Evolutionary conservation across 2,113 vertebrate species (phyloP), one percentile per base, ranked within the genome.

Genomic region (Laterallus jamaicensis): DNA sequence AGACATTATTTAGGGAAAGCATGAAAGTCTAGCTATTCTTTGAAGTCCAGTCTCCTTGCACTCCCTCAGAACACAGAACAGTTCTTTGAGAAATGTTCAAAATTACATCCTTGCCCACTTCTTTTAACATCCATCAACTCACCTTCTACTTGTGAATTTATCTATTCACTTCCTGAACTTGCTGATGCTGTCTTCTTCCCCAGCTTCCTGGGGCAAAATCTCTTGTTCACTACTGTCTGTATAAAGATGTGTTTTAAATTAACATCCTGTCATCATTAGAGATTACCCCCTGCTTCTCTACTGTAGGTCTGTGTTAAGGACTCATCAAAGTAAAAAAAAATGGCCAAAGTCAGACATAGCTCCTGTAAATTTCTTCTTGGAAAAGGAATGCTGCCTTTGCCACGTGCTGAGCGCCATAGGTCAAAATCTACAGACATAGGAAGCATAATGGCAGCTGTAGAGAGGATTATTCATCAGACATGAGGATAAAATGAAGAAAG

Each of bases 341-440:
- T 17, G 4, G 5, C 12, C 76, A 31, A 75, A 70, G 31, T 56
- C 52, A 25, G 35, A 22, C 20, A 63, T 21, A 91, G 19, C 7
- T 59, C 83, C 42, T n/a, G 22, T 49, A 50, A 80, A 64, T 64
- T 82, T 47, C 29, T 31, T 10, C 35, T 71, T 79, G 67, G 59
- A 92, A 71, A 63, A 47, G 6, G 29, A 47, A 49, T 12, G 12
- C 7, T 63, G 28, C 12, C 42, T 73, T 86, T 67, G 31, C 20
- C 49, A 47, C 1, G 1, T 60, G 24, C 35, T 56, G 35, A 77
- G 35, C 2, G 74, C 13, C 10, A 0, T 14, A 62, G 31, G 2
- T 58, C 68, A n/a, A 49, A 66, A 76, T 42, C 32, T 74, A 3
- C 19, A 69, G n/a, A 12, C 11, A 13, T 0, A 2, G 26, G 50